phyloP scores from a whole-genome alignment of 1,140 invertebrate genomes.

The Eupristina koningsbergeri region DNA sequence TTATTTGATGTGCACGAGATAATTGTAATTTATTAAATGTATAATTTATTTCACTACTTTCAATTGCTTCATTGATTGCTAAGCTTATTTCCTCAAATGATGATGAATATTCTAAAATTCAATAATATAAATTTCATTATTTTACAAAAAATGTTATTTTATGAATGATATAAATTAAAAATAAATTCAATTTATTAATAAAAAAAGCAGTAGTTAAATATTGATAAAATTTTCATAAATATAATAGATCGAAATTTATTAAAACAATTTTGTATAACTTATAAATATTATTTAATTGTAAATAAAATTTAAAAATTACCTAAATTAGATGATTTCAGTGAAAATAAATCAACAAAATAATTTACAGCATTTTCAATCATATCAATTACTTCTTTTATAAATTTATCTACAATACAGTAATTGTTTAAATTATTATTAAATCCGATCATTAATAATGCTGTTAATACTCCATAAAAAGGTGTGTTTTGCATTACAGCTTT shows the following conservation, averaged over 20 bases:
- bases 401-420: slow-evolving; percentile 44
- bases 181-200: too few species aligned
- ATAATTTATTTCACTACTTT: slow-evolving; percentile 58
- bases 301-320: slow-evolving; percentile 53
- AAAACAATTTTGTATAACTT: too few species aligned
- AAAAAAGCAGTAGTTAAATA: too few species aligned
- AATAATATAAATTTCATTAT: too few species aligned
- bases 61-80: slow-evolving; percentile 71
- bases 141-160: too few species aligned
- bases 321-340: slow-evolving; percentile 59
- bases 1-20: slow-evolving; percentile 78
- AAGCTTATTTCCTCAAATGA: slow-evolving; percentile 78
- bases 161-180: too few species aligned
- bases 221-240: too few species aligned
- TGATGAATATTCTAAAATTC: slow-evolving; percentile 64
- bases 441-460: slow-evolving; percentile 58
- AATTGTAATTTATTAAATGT: slow-evolving; percentile 69
- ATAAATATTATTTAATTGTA: too few species aligned
- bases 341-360: slow-evolving; percentile 67
- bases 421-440: slow-evolving; percentile 51
- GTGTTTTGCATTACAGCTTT: slow-evolving; percentile 60
- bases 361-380: slow-evolving; percentile 65
- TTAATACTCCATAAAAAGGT: slow-evolving; percentile 67
- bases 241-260: too few species aligned
- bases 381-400: slow-evolving; percentile 58